A percentile compares a stretch with the other conserved stretches of the same genome.
phyloP scores from a whole-genome alignment of 1,140 invertebrate genomes.

The Heterodera schachtii region DNA sequence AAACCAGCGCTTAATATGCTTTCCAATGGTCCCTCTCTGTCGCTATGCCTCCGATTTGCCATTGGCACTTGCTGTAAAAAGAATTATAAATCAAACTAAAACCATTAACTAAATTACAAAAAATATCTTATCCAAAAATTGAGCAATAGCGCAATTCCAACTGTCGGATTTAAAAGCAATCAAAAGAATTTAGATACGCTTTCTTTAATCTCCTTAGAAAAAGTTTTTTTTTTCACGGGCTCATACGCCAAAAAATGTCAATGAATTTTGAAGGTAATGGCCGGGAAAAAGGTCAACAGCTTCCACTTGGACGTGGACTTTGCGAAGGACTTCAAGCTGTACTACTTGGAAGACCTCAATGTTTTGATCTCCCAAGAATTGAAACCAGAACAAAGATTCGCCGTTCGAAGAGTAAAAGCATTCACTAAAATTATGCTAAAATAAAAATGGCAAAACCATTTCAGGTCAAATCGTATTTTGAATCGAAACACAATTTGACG shows the following conservation, averaged over 20 bases:
- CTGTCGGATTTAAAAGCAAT: too few species aligned
- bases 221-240: too few species aligned
- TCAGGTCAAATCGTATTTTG: conserved; percentile 10
- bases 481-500: conserved; percentile 6
- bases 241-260: too few species aligned
- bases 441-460: too few species aligned
- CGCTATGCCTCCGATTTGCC: conserved; percentile 81
- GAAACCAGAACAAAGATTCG: not conserved
- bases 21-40: conserved; percentile 82
- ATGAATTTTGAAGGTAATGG: conserved; percentile 10
- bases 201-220: too few species aligned
- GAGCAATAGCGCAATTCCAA: too few species aligned
- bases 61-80: conserved; percentile 69
- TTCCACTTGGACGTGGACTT: conserved; percentile 19
- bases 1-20: not conserved
- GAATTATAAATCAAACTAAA: not conserved
- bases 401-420: not conserved
- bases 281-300: not conserved
- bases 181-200: too few species aligned
- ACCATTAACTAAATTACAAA: too few species aligned
- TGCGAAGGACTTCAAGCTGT: conserved; percentile 73
- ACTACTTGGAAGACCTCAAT: conserved; percentile 76
- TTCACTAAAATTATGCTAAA: not conserved
- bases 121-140: too few species aligned
- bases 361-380: conserved; percentile 16